Conservation (phyloP, 2,888 invertebrate species). For the Lapara coniferarum region DNA sequence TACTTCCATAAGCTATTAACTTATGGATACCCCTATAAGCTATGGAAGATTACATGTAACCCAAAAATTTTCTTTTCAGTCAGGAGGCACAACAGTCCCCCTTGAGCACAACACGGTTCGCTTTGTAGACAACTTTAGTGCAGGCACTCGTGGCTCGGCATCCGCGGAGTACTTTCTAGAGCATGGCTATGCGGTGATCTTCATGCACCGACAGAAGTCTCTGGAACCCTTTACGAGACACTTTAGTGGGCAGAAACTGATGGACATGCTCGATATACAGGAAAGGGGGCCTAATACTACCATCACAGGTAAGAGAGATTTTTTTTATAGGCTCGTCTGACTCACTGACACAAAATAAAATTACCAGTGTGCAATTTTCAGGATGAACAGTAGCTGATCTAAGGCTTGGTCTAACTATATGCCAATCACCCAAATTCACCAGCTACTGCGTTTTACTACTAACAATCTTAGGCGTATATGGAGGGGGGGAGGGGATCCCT, state of each 20-base stretch:
- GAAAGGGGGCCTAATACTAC: constrained; percentile 86
- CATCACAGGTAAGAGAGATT: constrained; percentile 81
- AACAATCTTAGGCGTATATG: too few relatives aligned
- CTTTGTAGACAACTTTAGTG: constrained; percentile 99
- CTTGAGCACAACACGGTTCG: constrained; percentile 98
- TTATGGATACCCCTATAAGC: too few relatives aligned
- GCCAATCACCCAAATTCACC: too few relatives aligned
- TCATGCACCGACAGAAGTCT: constrained; percentile 95
- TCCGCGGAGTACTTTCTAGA: constrained; percentile 98
- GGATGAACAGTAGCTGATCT: too few relatives aligned
- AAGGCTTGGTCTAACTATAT: too few relatives aligned
- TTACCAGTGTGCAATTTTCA: too few relatives aligned
- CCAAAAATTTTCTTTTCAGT: constrained; percentile 78
- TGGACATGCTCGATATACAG: constrained; percentile 89
- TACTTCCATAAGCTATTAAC: too few relatives aligned
- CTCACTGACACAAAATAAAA: too few relatives aligned
- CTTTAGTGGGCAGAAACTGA: constrained; percentile 90
- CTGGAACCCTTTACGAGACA: constrained; percentile 96
- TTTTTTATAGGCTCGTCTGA: too few relatives aligned
- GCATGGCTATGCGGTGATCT: constrained; percentile 93
- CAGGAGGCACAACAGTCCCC: constrained; percentile 98
- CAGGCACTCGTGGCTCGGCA: constrained; percentile 96
- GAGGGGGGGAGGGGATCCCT: too few relatives aligned
- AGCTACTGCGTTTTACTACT: too few relatives aligned
- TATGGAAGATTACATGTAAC: not conserved